Evolutionary conservation across 2,888 invertebrate genomes (phyloP), one percentile per base, ranked within the genome.

Genomic region (Drosophila emarginata): DNA sequence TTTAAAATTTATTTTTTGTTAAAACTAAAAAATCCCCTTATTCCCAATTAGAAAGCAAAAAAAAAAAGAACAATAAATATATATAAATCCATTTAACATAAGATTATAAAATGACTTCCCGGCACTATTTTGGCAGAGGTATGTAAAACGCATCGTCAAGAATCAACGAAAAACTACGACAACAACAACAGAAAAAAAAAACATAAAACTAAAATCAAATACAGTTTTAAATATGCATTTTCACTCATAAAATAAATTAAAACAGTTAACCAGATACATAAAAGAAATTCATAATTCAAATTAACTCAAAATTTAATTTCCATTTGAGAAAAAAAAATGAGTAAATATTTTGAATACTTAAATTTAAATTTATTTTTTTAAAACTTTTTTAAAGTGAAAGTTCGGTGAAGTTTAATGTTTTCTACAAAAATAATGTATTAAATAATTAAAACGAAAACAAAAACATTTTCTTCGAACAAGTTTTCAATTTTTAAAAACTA

Each of bases 41-140:
- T 12, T 58, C 57, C 39, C 39, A 65, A 61, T 59, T 21, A 23
- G 69, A 39, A 68, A 69, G 62, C 56, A 58, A 54, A 57, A 26
- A 23, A 23, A 26, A 26, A 40, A 59, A 4, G 53, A 59, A 60
- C 59, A 72, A 57, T 53, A 56, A 62, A 65, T 61, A 74, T 68
- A 64, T 59, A 70, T 67, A 72, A 74, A 56, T 71, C 76, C 72
- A 75, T 77, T 74, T 88, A 87, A 85, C 87, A 89, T 80, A 82
- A 75, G 45, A 45, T 12, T 45, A 75, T 81, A 80, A 87, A 90
- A 91, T 91, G 91, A 92, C 91, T 92, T 92, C 91, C 91, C 91
- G 91, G 90, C 91, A 91, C 86, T 89, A 89, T 90, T 91, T 91
- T 92, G 91, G 92, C 91, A 91, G 90, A 91, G 91, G 91, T 91